phyloP scores from a whole-genome alignment of 1,140 invertebrate genomes.

The Leptopilina boulardi region DNA sequence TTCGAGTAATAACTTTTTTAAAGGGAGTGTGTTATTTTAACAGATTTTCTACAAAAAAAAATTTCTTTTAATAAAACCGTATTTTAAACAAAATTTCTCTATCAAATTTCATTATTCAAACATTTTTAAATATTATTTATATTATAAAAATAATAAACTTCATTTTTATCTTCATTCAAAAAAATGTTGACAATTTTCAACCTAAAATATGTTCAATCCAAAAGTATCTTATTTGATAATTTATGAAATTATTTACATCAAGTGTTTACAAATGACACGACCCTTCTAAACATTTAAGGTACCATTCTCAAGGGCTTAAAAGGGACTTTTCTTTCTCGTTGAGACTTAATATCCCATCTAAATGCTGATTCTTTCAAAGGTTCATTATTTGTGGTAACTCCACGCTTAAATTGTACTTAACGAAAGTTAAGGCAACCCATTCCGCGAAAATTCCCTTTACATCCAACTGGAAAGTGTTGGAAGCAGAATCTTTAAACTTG shows the following conservation, averaged over 20 bases:
- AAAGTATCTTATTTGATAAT: neutral
- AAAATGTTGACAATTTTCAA: no score
- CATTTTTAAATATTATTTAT: no score
- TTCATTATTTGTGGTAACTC: conserved; percentile 63
- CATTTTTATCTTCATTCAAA: no score
- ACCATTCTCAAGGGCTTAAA: conserved; percentile 8
- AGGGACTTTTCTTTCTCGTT: conserved; percentile 22
- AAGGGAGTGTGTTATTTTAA: no score
- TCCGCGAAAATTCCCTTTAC: neutral
- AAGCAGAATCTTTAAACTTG: neutral
- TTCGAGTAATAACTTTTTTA: no score
- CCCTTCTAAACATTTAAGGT: neutral
- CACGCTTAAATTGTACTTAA: conserved; percentile 54
- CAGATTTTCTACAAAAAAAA: no score
- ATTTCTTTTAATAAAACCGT: no score
- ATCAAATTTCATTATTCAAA: no score
- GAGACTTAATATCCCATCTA: conserved; percentile 59
- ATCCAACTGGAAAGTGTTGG: neutral
- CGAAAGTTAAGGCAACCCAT: conserved; percentile 15
- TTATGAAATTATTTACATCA: neutral
- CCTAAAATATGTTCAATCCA: no score
- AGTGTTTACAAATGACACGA: neutral
- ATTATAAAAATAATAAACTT: no score
- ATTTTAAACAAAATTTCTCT: no score
- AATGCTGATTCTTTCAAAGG: conserved; percentile 63